A percentile compares a stretch with the other conserved stretches of the same genome.
Conservation (phyloP, 2,113 vertebrate species). For the Rousettus leschenaultii region DNA sequence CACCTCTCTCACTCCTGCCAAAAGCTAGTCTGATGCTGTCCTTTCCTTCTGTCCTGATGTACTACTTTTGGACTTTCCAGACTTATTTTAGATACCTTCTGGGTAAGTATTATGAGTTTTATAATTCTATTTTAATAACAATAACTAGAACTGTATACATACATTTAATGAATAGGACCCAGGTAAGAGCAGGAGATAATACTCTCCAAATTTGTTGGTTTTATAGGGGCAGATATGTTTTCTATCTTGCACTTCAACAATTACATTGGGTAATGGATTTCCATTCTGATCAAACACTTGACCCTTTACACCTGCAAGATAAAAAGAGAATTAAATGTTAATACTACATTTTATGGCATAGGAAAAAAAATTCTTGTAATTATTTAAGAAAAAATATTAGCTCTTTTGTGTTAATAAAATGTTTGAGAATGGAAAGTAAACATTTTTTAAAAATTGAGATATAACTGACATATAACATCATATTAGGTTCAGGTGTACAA, state of each 20-base stretch:
- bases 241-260: conserved; percentile 89
- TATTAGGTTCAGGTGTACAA: background rate
- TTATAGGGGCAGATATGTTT: conserved; percentile 89
- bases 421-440: background rate
- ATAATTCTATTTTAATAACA: background rate
- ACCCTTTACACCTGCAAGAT: conserved; percentile 91
- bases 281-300: conserved; percentile 86
- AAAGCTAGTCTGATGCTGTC: background rate
- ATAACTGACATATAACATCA: background rate
- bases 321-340: conserved; percentile 32
- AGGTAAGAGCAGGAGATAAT: conserved; percentile 93
- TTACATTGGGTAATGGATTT: conserved; percentile 84
- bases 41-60: background rate
- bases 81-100: background rate
- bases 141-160: conserved; percentile 71
- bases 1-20: no score
- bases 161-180: conserved; percentile 92
- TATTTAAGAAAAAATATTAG: conserved; percentile 36
- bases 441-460: background rate
- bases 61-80: background rate
- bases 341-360: background rate
- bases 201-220: conserved; percentile 91
- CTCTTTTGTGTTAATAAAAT: background rate
- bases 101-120: background rate
- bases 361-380: background rate